Base-by-base conservation (phyloP, 2,113 vertebrate genomes). In the pig (Sus scrofa) region DNA sequence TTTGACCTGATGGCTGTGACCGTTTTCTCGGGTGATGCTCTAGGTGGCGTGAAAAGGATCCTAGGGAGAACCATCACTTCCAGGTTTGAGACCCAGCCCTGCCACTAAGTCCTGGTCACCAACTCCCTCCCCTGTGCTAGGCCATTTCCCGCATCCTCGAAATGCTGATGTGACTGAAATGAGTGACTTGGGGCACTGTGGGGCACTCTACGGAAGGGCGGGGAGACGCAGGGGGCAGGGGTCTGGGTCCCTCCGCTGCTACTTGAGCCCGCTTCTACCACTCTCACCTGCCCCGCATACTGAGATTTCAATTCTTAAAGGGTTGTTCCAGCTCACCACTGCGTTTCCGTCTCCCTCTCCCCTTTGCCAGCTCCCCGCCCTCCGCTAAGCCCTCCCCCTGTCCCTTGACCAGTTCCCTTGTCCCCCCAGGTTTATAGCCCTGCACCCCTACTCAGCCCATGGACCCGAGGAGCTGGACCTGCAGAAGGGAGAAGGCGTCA, bases 401-500 rank as follows among this genome's bases (percentile, higher is more conserved):
- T 1, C 60, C 50, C 92, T 24, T 97, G 44, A 94, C 37, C 7
- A 12, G 10, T 4, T 18, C 18, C 73, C n/a, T 82, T 91, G 1
- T 96, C 84, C 91, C 94, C 93, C 39, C 98, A 99, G 99, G 98
- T 99, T 99, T 58, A 99, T 99, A 32, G 99, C 99, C 95, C 98
- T 99, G 50, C 99, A 99, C 88, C 98, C 99, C 89, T 99, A 99
- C 83, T 86, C 96, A 37, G 98, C 99, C 1, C 98, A 98, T 0
- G 98, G 98, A 4, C 98, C 99, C 0, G 99, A 99, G 0, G 99
- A 99, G 98, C 98, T 99, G 97, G 99, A 99, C 97, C 98, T 99
- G 96, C 99, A 99, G 96, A 99, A 99, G 97, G 99, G 99, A 94
- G 99, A 99, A 98, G 99, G 99, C 94, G 90, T 99, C 93, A 99